Conservation (phyloP, 2,797 vertebrate genomes). For the Uromys caudimaculatus region DNA sequence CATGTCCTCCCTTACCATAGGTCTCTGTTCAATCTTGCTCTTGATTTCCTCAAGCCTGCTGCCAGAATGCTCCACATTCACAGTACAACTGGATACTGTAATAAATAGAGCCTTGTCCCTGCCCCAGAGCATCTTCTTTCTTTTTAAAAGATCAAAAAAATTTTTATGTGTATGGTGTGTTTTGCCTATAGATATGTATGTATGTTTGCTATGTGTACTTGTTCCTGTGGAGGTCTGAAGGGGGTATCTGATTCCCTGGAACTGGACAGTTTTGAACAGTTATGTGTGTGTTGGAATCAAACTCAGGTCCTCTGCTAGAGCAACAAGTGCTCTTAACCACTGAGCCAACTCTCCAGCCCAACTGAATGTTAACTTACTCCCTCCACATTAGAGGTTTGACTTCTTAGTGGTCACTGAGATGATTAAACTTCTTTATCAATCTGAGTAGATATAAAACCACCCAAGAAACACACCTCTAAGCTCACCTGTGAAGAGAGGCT, state of each 20-base stretch:
- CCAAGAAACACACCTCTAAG: neutral
- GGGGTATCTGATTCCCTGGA: neutral
- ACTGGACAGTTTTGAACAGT: neutral
- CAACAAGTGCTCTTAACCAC: neutral
- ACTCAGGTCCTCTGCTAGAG: neutral
- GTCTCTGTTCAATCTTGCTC: fast-evolving
- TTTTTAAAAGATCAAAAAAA: neutral
- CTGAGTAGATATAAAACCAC: neutral
- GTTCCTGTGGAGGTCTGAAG: too few species aligned
- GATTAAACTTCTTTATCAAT: too few species aligned
- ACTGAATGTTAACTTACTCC: neutral
- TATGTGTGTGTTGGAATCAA: neutral
- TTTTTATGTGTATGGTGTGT: neutral
- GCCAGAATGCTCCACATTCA: neutral
- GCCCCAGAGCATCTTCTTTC: neutral
- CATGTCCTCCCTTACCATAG: neutral
- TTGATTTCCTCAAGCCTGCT: neutral
- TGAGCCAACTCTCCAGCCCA: neutral
- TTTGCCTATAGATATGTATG: neutral
- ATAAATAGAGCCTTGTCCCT: neutral
- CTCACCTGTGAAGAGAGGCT: neutral
- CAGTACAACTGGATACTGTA: neutral
- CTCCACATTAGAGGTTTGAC: neutral
- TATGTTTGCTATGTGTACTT: neutral
- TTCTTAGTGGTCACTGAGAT: neutral